Percentiles rank a stretch among this genome's conserved stretches.
These are phyloP conservation scores for Arnoldichthys spilopterus DNA, from an alignment of 2,797 vertebrate genomes.

Conservation along the genomic window DNA sequence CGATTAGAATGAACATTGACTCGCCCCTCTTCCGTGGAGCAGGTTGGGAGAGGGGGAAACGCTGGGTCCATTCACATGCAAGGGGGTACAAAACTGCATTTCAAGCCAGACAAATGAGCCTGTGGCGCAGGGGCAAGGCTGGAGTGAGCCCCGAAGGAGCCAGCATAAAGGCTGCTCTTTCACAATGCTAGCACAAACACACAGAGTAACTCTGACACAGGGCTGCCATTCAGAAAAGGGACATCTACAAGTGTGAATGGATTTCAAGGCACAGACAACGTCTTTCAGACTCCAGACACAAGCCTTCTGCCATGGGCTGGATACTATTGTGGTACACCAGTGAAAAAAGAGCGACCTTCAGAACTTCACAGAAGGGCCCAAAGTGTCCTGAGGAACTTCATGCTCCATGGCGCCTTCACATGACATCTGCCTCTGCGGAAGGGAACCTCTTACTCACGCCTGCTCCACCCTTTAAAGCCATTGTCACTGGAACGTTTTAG, in stretches of 20 bases:
- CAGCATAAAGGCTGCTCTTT: conserved; percentile 69
- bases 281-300: conserved; percentile 22
- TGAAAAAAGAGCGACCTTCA: neutral
- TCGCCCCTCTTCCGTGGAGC: conserved; percentile 4
- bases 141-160: conserved; percentile 64
- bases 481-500: conserved; percentile 11
- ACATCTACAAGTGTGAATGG: conserved; percentile 63
- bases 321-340: conserved; percentile 14
- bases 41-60: neutral
- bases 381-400: neutral
- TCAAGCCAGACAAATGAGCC: conserved; percentile 34
- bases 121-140: conserved; percentile 31
- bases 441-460: conserved; percentile 41
- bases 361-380: neutral
- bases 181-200: conserved; percentile 52
- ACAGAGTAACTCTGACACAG: conserved; percentile 59
- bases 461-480: neutral
- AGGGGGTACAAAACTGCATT: conserved; percentile 10
- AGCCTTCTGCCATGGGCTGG: conserved; percentile 25
- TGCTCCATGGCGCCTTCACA: neutral
- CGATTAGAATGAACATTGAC: conserved; percentile 32
- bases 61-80: neutral
- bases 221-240: conserved; percentile 63
- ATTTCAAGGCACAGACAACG: conserved; percentile 57
- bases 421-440: conserved; percentile 10